phyloP scores from a whole-genome alignment of 2,797 vertebrate species.

The Trachurus trachurus region DNA sequence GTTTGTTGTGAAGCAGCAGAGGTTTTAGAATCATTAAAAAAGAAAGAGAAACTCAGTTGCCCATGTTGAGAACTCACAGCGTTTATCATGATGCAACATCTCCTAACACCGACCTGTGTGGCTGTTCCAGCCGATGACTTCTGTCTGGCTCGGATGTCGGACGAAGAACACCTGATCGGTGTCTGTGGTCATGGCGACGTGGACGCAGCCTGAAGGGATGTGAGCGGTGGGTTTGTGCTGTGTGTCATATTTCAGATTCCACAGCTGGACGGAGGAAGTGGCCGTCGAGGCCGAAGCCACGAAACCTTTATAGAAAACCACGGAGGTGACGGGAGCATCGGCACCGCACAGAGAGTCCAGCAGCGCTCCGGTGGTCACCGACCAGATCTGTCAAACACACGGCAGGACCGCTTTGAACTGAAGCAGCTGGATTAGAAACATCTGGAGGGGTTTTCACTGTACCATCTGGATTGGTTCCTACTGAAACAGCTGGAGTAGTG shows the following conservation, averaged over 20 bases:
- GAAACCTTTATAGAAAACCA: slow-evolving; percentile 60
- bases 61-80: too few species aligned
- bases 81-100: too few species aligned
- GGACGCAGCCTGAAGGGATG: slow-evolving; percentile 80
- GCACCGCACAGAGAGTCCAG: slow-evolving; percentile 80
- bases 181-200: slow-evolving; percentile 75
- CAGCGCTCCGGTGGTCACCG: slow-evolving; percentile 84
- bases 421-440: too few species aligned
- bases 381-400: slow-evolving; percentile 86
- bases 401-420: too few species aligned
- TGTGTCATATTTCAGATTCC: slow-evolving; percentile 81
- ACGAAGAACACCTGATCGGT: slow-evolving; percentile 84
- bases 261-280: slow-evolving; percentile 76
- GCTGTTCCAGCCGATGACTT: slow-evolving; percentile 87
- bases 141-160: slow-evolving; percentile 75
- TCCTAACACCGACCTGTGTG: slow-evolving; percentile 76
- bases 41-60: neutral
- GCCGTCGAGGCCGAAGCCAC: slow-evolving; percentile 84
- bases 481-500: too few species aligned
- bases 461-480: too few species aligned
- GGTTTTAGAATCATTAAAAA: too few species aligned
- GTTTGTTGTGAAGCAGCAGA: too few species aligned
- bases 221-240: slow-evolving; percentile 65
- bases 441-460: too few species aligned
- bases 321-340: slow-evolving; percentile 77